phyloP scores from a whole-genome alignment of 2,113 vertebrate species.

The Hepsetus odoe region DNA sequence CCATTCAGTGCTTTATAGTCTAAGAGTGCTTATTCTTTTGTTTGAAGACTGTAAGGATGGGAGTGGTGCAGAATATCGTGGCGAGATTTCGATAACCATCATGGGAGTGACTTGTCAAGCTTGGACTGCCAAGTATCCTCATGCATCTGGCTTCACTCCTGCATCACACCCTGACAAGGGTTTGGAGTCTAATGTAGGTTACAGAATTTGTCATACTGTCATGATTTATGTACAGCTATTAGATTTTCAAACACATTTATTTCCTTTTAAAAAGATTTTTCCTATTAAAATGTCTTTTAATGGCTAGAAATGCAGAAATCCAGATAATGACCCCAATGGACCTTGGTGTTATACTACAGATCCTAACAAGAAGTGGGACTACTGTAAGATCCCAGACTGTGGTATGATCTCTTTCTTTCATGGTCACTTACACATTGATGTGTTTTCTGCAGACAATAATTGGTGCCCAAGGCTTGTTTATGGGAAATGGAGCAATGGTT shows the following conservation, averaged over 20 bases:
- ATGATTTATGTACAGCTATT: not conserved
- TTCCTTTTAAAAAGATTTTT: too few relatives aligned
- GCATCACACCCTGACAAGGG: constrained; percentile 74
- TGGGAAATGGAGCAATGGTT: too few relatives aligned
- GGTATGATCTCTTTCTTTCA: constrained; percentile 66
- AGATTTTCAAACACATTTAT: not conserved
- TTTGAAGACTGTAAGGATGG: constrained; percentile 81
- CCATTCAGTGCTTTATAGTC: not conserved
- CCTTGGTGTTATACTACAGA: constrained; percentile 96
- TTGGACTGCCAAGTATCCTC: constrained; percentile 85
- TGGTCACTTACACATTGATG: not conserved
- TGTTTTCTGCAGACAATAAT: too few relatives aligned
- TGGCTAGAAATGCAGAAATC: constrained; percentile 90
- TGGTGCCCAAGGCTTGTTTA: too few relatives aligned
- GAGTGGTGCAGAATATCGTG: constrained; percentile 81
- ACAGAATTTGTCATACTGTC: not conserved
- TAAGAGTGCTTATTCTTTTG: not conserved
- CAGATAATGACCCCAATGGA: constrained; percentile 87
- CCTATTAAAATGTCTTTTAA: constrained; percentile 1
- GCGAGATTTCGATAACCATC: constrained; percentile 78
- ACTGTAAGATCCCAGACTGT: constrained; percentile 88
- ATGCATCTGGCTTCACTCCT: constrained; percentile 85
- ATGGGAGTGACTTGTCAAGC: constrained; percentile 83
- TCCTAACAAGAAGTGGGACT: constrained; percentile 83
- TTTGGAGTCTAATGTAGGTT: constrained; percentile 86